Evolutionary conservation across 2,797 vertebrate species (phyloP), one percentile per base, ranked within the genome.

Genomic region (Synanceia verrucosa): DNA sequence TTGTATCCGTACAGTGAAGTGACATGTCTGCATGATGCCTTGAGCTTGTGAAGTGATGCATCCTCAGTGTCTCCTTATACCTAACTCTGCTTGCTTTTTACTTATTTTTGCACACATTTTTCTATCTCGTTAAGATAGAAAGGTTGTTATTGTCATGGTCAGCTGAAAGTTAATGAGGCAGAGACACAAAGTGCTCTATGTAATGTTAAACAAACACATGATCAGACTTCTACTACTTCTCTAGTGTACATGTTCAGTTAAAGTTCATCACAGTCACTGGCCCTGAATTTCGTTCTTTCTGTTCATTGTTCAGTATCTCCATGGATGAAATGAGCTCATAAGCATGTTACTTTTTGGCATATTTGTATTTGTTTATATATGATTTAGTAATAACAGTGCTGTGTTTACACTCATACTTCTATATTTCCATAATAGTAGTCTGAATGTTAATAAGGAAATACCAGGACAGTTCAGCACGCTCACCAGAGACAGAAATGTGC

Each of bases 21-120:
- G 76, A 59, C 19, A 9, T 76, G 74, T 86, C 62, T 90, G 85
- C 89, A 91, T 89, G 90, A 78, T 48, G 65, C 71, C 59, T 4
- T 24, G 12, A 73, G 60, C 61, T 44, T 65, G 75, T 78, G 55
- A 73, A 65, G 41, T 61, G 36, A 65, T 51, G 37, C 71, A 62
- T 81, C 62, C 79, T 18, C 11, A 44, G n/a, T 66, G n/a, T 58
- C 18, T 78, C 26, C 6, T 72, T 50, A 6, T 47, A 67, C 76
- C 73, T 33, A 70, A 44, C 68, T 82, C 24, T 61, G 58, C 67
- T 65, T 64, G 39, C 56, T 26, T n/a, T 18, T 9, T 53, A 52
- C 46, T 48, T 19, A 57, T 73, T 57, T 62, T 51, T 46, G 23
- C 53, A n/a, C 23, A 33, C 59, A 26, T 33, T 61, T 51, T 66